phyloP scores from a whole-genome alignment of 2,113 vertebrate genomes.

The Zootoca vivipara region DNA sequence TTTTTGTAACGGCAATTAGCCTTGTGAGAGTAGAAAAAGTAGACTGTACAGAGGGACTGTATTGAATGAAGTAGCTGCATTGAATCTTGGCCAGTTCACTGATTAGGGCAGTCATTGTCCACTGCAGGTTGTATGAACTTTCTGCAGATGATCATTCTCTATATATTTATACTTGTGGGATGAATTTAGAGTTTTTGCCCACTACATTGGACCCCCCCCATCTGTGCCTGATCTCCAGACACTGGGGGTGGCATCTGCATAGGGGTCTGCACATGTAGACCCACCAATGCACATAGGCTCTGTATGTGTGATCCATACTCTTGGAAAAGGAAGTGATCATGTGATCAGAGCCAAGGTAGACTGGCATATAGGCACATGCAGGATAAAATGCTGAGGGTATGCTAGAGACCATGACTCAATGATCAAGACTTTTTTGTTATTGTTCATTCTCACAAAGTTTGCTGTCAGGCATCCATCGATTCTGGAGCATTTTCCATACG shows the following conservation, averaged over 20 bases:
- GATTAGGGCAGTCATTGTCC: background rate
- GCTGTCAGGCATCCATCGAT: background rate
- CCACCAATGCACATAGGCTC: background rate
- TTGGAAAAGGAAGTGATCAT: background rate
- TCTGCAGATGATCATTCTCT: background rate
- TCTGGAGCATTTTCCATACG: background rate
- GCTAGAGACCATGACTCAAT: background rate
- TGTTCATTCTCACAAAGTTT: background rate
- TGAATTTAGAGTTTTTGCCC: too few species aligned
- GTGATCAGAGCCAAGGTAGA: background rate
- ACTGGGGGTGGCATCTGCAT: background rate
- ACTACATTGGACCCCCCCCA: too few species aligned
- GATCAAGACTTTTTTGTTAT: background rate
- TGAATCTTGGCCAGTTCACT: background rate
- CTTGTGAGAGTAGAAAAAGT: conserved; percentile 57
- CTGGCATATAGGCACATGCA: background rate
- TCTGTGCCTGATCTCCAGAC: background rate
- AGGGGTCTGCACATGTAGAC: background rate
- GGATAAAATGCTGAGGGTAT: background rate
- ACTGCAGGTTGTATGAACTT: background rate
- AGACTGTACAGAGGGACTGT: conserved; percentile 32
- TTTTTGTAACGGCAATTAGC: conserved; percentile 74
- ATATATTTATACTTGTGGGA: background rate
- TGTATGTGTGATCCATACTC: background rate
- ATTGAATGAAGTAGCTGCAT: conserved; percentile 34